These are phyloP conservation scores for Drusus annulatus DNA, from an alignment of 1,140 invertebrate species.

Conservation along the genomic window DNA sequence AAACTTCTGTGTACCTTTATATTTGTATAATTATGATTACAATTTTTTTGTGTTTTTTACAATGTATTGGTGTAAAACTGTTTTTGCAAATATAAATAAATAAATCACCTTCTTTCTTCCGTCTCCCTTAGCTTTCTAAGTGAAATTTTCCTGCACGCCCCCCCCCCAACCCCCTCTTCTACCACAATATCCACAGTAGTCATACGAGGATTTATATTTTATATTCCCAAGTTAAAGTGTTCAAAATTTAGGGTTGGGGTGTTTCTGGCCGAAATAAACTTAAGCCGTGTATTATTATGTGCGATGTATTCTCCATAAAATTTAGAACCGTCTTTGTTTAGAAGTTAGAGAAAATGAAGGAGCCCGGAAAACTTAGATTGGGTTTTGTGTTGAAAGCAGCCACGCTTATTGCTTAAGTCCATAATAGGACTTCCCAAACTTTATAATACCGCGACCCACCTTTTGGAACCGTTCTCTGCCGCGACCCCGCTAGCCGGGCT, in stretches of 20 bases:
- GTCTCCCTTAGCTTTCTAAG: neutral
- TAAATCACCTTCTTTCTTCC: neutral
- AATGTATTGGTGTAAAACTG: no score
- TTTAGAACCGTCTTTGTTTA: conserved; percentile 21
- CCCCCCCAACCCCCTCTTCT: neutral
- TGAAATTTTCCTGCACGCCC: neutral
- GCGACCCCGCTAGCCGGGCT: no score
- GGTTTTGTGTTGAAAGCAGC: neutral
- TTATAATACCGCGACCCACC: no score
- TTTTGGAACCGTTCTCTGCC: no score
- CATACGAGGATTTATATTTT: neutral
- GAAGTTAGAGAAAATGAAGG: conserved; percentile 1
- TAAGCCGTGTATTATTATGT: neutral
- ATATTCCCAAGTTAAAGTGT: conserved; percentile 16
- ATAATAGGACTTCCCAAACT: neutral
- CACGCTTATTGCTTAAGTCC: neutral
- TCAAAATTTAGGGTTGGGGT: neutral
- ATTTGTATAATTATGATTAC: no score
- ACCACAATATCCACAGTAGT: neutral
- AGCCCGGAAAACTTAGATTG: neutral
- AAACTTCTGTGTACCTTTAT: no score
- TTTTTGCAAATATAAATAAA: no score
- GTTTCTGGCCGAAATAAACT: neutral
- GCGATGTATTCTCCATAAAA: conserved; percentile 1
- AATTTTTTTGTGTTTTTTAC: no score